These are phyloP conservation scores for Eublepharis macularius DNA, from an alignment of 2,113 vertebrate genomes.

Conservation along the genomic window DNA sequence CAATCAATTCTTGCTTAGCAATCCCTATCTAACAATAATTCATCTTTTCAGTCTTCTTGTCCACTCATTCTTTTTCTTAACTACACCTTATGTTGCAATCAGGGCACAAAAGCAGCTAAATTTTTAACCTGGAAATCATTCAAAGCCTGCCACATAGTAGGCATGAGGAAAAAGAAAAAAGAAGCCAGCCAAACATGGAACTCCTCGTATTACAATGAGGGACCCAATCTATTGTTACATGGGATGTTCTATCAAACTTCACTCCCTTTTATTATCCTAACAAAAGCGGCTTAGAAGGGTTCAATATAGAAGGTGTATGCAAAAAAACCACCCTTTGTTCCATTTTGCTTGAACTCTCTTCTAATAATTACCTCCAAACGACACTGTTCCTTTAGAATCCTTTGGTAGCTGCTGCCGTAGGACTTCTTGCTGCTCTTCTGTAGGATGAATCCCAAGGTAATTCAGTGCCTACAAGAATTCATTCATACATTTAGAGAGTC, in stretches of 20 bases:
- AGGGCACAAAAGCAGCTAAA: too few relatives aligned
- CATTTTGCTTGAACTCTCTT: constrained; percentile 31
- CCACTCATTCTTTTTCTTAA: too few relatives aligned
- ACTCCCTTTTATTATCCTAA: constrained; percentile 14
- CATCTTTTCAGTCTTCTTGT: too few relatives aligned
- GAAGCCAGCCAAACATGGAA: neutral
- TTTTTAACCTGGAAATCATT: too few relatives aligned
- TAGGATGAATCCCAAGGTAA: constrained; percentile 85
- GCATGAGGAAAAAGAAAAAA: too few relatives aligned
- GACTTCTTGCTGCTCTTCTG: constrained; percentile 80
- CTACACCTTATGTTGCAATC: too few relatives aligned
- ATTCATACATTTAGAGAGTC: constrained; percentile 20
- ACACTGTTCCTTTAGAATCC: constrained; percentile 81
- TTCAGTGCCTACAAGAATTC: constrained; percentile 80
- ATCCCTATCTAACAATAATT: too few relatives aligned
- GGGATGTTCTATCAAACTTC: neutral
- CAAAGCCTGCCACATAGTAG: too few relatives aligned
- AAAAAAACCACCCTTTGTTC: constrained; percentile 10
- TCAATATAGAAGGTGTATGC: neutral
- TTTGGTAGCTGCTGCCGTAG: constrained; percentile 80
- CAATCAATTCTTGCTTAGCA: too few relatives aligned
- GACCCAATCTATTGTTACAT: neutral
- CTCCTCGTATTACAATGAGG: neutral
- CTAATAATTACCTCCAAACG: constrained; percentile 82
- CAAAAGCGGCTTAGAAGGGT: neutral